Conservation (phyloP, 1,140 invertebrate species). For the Drosophila nigromelanica region DNA sequence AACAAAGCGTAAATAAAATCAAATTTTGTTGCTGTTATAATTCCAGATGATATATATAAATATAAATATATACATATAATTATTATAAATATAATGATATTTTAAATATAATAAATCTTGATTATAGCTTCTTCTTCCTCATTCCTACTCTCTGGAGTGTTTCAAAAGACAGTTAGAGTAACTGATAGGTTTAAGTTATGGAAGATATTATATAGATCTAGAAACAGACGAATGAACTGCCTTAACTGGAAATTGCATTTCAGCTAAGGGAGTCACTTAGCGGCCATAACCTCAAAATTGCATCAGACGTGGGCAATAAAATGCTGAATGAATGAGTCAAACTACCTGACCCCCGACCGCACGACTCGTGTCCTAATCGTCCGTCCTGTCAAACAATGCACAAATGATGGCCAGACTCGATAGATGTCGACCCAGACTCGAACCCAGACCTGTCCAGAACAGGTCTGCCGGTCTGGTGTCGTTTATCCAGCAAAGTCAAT, state of each 20-base stretch:
- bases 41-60: too few relatives aligned
- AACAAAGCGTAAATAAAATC: too few relatives aligned
- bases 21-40: too few relatives aligned
- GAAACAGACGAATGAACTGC: too few relatives aligned
- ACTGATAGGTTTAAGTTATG: too few relatives aligned
- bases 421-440: constrained; percentile 8
- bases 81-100: too few relatives aligned
- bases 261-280: constrained; percentile 3
- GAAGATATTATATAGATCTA: too few relatives aligned
- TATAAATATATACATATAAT: too few relatives aligned
- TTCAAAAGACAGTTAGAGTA: too few relatives aligned
- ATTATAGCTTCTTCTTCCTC: too few relatives aligned
- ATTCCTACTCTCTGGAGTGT: too few relatives aligned
- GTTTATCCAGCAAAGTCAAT: constrained; percentile 69
- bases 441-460: constrained; percentile 4
- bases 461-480: constrained; percentile 43
- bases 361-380: constrained; percentile 56
- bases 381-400: constrained; percentile 38
- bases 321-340: neutral
- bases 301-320: constrained; percentile 43
- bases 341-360: constrained; percentile 40
- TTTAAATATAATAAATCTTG: too few relatives aligned
- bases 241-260: neutral
- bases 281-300: constrained; percentile 30
- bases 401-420: constrained; percentile 58